Percentiles rank a stretch among this genome's conserved stretches.
Conservation (phyloP, 2,797 vertebrate species). For the Bufotes viridis region DNA sequence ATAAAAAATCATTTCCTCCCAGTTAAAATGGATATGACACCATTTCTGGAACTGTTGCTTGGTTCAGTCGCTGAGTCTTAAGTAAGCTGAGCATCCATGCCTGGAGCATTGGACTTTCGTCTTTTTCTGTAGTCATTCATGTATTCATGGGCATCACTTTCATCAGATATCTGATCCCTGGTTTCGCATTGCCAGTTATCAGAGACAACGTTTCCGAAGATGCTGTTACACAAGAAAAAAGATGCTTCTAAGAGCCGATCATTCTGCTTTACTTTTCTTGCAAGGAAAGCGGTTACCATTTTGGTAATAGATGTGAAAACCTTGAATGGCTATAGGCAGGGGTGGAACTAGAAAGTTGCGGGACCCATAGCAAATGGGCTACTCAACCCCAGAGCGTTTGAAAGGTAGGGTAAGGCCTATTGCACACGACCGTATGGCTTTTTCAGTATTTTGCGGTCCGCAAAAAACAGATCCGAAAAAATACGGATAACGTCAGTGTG, state of each 20-base stretch:
- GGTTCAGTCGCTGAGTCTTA: not conserved
- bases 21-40: not conserved
- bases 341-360: too few relatives aligned
- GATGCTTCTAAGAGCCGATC: not conserved
- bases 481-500: too few relatives aligned
- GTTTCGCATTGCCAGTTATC: not conserved
- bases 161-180: not conserved
- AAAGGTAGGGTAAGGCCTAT: too few relatives aligned
- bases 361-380: too few relatives aligned
- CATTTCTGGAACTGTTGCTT: not conserved
- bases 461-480: too few relatives aligned
- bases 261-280: not conserved
- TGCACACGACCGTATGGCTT: too few relatives aligned
- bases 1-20: too few relatives aligned
- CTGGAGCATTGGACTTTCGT: not conserved
- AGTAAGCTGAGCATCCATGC: not conserved
- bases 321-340: too few relatives aligned
- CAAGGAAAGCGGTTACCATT: not conserved
- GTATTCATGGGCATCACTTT: not conserved
- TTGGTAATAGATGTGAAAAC: too few relatives aligned
- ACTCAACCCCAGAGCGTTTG: too few relatives aligned
- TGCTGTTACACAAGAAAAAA: slow-evolving; percentile 1
- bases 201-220: not conserved
- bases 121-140: not conserved
- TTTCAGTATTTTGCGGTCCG: too few relatives aligned